Conservation (phyloP, 2,888 invertebrate genomes). For the Nymphalis c-album region DNA sequence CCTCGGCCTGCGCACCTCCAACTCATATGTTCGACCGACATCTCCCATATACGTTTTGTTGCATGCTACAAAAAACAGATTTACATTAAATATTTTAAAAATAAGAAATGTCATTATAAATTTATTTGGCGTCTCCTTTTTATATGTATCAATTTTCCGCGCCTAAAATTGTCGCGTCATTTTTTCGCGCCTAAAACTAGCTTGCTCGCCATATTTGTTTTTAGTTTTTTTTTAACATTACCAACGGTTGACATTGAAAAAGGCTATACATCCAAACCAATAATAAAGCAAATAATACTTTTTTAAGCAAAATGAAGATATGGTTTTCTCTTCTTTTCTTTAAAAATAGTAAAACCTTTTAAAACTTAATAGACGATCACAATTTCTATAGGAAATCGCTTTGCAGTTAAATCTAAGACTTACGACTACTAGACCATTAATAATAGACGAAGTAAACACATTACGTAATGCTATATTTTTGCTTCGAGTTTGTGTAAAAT, state of each 20-base stretch:
- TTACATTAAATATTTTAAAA: not conserved
- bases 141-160: not conserved
- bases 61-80: slow-evolving; percentile 88
- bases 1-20: slow-evolving; percentile 87
- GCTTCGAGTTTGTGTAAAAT: not conserved
- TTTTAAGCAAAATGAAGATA: no score
- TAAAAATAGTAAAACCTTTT: not conserved
- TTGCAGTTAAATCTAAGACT: slow-evolving; percentile 5
- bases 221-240: not conserved
- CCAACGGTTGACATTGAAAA: not conserved
- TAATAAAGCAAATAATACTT: no score
- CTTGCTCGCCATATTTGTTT: not conserved
- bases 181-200: not conserved
- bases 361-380: not conserved
- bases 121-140: not conserved
- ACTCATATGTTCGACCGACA: slow-evolving; percentile 89
- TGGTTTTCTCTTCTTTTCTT: no score
- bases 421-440: slow-evolving; percentile 11
- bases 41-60: slow-evolving; percentile 92
- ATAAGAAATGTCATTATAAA: no score
- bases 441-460: slow-evolving; percentile 13
- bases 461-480: slow-evolving; percentile 8
- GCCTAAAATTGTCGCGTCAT: no score
- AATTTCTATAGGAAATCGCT: not conserved
- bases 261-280: not conserved